Percentiles rank a stretch among this genome's conserved stretches.
These are phyloP conservation scores for Barypeithes pellucidus DNA, from an alignment of 2,888 invertebrate species.

Conservation along the genomic window DNA sequence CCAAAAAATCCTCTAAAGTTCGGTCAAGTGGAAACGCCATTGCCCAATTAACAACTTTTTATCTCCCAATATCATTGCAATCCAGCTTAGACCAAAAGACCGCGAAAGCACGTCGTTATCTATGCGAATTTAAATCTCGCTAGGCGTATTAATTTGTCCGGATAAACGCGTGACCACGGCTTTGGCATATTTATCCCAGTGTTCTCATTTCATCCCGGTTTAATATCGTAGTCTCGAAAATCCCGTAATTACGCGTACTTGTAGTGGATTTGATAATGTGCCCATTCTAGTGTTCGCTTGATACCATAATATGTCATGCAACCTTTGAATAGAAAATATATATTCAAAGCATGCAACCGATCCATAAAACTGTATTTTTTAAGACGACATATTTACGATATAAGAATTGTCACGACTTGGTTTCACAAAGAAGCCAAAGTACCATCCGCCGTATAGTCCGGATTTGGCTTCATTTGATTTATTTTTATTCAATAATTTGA, in stretches of 20 bases:
- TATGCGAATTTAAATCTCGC: slow-evolving; percentile 46
- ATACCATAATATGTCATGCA: no score
- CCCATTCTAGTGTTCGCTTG: neutral
- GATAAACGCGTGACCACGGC: slow-evolving; percentile 44
- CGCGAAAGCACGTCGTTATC: slow-evolving; percentile 44
- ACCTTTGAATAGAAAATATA: no score
- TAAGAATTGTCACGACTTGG: no score
- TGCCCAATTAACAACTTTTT: slow-evolving; percentile 45
- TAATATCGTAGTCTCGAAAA: slow-evolving; percentile 33
- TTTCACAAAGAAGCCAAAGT: no score
- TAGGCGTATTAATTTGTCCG: slow-evolving; percentile 46
- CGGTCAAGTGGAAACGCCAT: slow-evolving; percentile 3
- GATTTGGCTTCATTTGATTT: no score
- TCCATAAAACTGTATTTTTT: no score
- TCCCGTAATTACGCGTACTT: slow-evolving; percentile 43
- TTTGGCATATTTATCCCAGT: slow-evolving; percentile 35
- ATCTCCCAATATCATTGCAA: slow-evolving; percentile 39
- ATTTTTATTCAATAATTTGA: no score
- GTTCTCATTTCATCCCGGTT: slow-evolving; percentile 40
- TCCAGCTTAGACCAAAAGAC: slow-evolving; percentile 45
- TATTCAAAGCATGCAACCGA: no score
- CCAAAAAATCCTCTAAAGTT: no score
- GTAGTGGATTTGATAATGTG: slow-evolving; percentile 28
- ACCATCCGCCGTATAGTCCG: no score
- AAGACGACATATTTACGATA: no score